phyloP scores from a whole-genome alignment of 2,113 vertebrate species.

The Nannospalax galili region DNA sequence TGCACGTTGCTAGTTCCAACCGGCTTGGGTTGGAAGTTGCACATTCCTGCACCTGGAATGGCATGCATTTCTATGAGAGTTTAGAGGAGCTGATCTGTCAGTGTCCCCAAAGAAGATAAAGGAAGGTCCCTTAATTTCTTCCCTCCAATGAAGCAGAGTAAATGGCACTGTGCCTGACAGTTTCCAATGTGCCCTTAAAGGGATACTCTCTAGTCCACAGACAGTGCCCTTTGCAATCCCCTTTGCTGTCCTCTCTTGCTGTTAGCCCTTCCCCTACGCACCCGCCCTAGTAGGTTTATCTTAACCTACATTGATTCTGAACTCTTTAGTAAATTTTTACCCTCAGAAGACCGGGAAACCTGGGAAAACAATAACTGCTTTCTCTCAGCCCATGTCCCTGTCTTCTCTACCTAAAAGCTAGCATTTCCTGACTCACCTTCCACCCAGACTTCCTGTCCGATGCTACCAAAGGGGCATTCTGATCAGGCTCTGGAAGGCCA shows the following conservation, averaged over 20 bases:
- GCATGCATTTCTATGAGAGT: not conserved
- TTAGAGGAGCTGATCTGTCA: not conserved
- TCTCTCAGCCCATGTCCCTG: not conserved
- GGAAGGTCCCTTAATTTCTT: not conserved
- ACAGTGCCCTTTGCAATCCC: not conserved
- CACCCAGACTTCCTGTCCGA: not conserved
- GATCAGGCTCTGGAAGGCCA: not conserved
- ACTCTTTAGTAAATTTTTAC: not conserved
- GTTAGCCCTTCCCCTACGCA: fast-evolving
- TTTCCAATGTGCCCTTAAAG: not conserved
- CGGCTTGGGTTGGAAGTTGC: not conserved
- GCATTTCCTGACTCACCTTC: not conserved
- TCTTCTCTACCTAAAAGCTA: not conserved
- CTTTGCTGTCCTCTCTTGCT: not conserved
- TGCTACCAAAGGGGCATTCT: not conserved
- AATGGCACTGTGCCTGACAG: fast-evolving
- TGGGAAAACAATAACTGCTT: not conserved
- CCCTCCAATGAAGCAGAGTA: not conserved
- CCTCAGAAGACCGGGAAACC: not conserved
- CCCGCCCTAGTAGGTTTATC: not conserved
- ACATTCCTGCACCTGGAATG: not conserved
- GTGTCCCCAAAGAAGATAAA: not conserved
- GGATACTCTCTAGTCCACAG: not conserved
- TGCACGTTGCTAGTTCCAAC: conserved; percentile 3
- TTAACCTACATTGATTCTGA: not conserved